Conservation (phyloP, 1,140 invertebrate species). For the Caenorhabditis latens region DNA sequence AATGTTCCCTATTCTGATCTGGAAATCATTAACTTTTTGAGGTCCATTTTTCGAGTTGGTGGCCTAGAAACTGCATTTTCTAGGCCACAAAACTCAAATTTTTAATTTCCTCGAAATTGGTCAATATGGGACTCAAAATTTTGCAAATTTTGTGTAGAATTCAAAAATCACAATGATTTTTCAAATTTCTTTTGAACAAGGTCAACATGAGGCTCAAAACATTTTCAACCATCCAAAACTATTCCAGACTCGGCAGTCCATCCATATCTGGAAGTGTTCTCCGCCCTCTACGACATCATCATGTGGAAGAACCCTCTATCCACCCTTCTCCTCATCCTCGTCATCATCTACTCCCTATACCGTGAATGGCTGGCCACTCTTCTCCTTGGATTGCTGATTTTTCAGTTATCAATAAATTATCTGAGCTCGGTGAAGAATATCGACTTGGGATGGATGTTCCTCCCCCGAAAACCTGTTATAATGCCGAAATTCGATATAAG, state of each 20-base stretch:
- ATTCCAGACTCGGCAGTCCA: conserved; percentile 70
- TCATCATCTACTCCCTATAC: conserved; percentile 71
- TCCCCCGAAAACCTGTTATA: conserved; percentile 68
- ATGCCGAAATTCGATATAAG: conserved; percentile 71
- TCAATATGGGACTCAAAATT: no score
- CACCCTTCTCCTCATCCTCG: conserved; percentile 65
- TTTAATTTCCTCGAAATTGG: no score
- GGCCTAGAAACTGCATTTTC: no score
- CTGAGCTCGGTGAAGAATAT: conserved; percentile 68
- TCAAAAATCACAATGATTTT: not conserved
- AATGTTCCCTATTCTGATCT: no score
- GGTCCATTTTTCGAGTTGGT: no score
- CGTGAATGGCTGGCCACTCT: conserved; percentile 67
- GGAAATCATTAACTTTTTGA: no score
- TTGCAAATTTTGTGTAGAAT: not conserved
- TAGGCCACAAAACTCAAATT: no score
- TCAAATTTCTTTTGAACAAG: no score
- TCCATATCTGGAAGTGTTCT: conserved; percentile 68
- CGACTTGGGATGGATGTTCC: conserved; percentile 70
- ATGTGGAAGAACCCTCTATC: conserved; percentile 71
- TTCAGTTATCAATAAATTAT: conserved; percentile 72
- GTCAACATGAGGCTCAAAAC: not conserved
- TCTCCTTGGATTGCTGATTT: conserved; percentile 67
- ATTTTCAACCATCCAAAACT: not conserved
- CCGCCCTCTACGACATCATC: conserved; percentile 69